Evolutionary conservation across 2,113 vertebrate species (phyloP).

Genomic region (Zosterops borbonicus): DNA sequence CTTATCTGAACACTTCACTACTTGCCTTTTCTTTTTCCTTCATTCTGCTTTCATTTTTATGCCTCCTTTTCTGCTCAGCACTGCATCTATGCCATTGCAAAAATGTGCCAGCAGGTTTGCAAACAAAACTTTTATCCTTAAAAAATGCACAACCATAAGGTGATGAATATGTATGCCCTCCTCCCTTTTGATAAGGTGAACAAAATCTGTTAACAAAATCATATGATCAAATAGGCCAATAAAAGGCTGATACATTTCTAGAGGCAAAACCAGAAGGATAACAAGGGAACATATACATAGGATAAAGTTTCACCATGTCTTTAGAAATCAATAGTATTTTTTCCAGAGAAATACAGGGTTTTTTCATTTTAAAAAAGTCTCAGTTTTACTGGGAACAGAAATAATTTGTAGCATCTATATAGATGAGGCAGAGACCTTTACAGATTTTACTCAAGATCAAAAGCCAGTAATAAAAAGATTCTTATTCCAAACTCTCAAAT

Average conservation of each 20-base stretch:
- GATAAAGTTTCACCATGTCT: not conserved
- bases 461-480: not conserved
- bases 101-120: not conserved
- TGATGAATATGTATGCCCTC: not conserved
- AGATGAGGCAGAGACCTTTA: not conserved
- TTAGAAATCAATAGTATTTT: not conserved
- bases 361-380: not conserved
- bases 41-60: not conserved
- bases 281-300: not conserved
- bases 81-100: not conserved
- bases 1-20: not conserved
- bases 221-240: not conserved
- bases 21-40: not conserved
- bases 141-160: not conserved
- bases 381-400: not conserved
- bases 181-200: not conserved
- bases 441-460: not conserved
- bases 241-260: not conserved
- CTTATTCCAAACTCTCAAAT: not conserved
- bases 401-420: not conserved
- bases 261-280: not conserved
- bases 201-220: not conserved
- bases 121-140: not conserved
- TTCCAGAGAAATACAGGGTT: not conserved
- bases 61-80: not conserved